Percentiles rank a stretch among this genome's conserved stretches.
phyloP scores from a whole-genome alignment of 2,797 vertebrate species.

The Semaprochilodus insignis region DNA sequence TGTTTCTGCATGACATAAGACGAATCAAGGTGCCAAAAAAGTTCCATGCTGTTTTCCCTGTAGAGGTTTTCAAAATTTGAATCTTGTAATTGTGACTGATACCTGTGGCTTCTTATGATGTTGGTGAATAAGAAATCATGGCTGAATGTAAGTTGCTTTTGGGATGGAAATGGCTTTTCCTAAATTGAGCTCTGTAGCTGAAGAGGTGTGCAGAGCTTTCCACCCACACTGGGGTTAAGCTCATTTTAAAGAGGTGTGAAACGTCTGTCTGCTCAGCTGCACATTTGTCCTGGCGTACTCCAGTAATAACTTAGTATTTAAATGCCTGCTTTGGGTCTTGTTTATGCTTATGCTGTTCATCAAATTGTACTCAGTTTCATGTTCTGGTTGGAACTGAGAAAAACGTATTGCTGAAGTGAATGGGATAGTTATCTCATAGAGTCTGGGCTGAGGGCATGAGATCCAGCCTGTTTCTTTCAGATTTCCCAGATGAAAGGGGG shows the following conservation, averaged over 20 bases:
- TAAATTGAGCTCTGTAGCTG: background rate
- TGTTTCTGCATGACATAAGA: background rate
- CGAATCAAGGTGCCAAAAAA: background rate
- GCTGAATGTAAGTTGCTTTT: slow-evolving; percentile 1
- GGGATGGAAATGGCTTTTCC: background rate
- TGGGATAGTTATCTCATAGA: background rate
- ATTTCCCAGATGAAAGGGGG: slow-evolving; percentile 4
- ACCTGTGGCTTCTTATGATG: background rate
- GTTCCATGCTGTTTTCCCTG: background rate
- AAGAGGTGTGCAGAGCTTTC: background rate
- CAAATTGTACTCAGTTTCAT: background rate
- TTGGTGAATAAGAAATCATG: background rate
- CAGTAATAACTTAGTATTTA: background rate
- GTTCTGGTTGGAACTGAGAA: background rate
- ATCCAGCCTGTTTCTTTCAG: slow-evolving; percentile 10
- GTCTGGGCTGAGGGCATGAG: slow-evolving; percentile 16
- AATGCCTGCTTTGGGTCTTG: background rate
- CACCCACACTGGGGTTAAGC: background rate
- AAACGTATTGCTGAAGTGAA: background rate
- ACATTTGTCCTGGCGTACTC: background rate
- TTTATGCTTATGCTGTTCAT: background rate
- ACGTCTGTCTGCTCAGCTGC: background rate
- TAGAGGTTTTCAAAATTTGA: background rate
- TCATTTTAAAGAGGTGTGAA: background rate
- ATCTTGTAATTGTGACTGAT: background rate